Percentiles rank a stretch among this genome's conserved stretches.
These are phyloP conservation scores for Uria aalge DNA, from an alignment of 2,113 vertebrate genomes.

Conservation along the genomic window DNA sequence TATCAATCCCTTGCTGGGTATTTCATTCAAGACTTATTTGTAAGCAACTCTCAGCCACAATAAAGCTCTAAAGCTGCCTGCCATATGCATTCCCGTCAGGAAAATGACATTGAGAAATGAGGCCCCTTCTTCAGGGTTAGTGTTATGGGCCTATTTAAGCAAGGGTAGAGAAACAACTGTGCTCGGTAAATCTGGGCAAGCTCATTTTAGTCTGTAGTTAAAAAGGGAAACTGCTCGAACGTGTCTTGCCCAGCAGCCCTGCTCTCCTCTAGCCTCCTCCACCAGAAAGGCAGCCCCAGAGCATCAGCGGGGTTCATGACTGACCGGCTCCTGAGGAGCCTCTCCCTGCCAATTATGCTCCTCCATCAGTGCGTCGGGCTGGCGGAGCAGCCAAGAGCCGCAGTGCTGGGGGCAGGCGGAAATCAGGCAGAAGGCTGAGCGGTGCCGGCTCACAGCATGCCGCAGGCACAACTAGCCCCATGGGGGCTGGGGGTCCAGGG, in stretches of 20 bases:
- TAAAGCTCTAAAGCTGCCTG: constrained; percentile 62
- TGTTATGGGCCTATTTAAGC: constrained; percentile 65
- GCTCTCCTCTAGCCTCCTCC: neutral
- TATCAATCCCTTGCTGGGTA: constrained; percentile 44
- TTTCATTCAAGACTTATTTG: constrained; percentile 68
- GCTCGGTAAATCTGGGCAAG: constrained; percentile 51
- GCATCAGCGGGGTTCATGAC: fast-evolving
- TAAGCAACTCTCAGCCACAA: constrained; percentile 65
- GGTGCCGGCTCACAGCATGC: neutral
- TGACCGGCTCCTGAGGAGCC: neutral
- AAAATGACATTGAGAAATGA: constrained; percentile 68
- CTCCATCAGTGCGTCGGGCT: neutral
- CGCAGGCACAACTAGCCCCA: fast-evolving
- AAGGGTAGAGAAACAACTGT: constrained; percentile 51
- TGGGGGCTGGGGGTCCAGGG: fast-evolving
- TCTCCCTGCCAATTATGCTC: neutral
- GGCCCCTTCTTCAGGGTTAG: constrained; percentile 55
- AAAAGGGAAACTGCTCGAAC: constrained; percentile 30
- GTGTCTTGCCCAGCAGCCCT: neutral
- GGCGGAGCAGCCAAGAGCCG: neutral
- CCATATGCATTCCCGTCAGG: constrained; percentile 58
- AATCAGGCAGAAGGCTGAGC: neutral
- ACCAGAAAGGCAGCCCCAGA: neutral
- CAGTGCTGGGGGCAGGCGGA: neutral
- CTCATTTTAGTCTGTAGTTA: constrained; percentile 49